Evolutionary conservation across 2,113 vertebrate species (phyloP).

Genomic region (Ageneiosus marmoratus): DNA sequence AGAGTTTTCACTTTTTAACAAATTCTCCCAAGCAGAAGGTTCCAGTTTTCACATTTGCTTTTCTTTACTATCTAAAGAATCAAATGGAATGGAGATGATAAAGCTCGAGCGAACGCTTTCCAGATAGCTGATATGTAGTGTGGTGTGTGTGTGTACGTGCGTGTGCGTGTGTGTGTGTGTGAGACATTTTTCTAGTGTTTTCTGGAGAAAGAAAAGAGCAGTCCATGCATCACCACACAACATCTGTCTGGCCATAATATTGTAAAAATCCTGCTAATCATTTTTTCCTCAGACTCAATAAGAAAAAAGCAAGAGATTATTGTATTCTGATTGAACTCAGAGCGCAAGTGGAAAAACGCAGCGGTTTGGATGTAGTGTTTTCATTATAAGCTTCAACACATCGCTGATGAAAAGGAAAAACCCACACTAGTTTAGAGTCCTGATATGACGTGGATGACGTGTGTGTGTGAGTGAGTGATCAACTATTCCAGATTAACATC

Average conservation of each 20-base stretch:
- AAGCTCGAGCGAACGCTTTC: not conserved
- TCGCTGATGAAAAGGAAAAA: not conserved
- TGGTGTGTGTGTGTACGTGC: not conserved
- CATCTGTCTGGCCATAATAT: not conserved
- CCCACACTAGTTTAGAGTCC: not conserved
- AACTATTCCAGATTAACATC: not conserved
- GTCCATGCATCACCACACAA: conserved; percentile 11
- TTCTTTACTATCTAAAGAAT: not conserved
- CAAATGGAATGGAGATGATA: not conserved
- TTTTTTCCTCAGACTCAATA: not conserved
- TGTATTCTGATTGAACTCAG: not conserved
- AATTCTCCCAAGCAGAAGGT: conserved; percentile 1
- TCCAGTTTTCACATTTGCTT: not conserved
- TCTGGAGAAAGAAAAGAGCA: not conserved
- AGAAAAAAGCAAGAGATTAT: not conserved
- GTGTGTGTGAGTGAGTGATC: not conserved
- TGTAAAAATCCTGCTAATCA: not conserved
- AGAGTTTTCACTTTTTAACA: not conserved
- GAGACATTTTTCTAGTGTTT: conserved; percentile 45
- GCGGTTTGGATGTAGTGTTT: not conserved
- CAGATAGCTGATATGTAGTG: not conserved
- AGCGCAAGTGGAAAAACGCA: not conserved
- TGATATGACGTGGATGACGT: not conserved
- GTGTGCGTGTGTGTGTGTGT: not conserved
- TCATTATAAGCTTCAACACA: not conserved